These are phyloP conservation scores for Asteroscopus sphinx DNA, from an alignment of 2,888 invertebrate genomes.

Conservation along the genomic window DNA sequence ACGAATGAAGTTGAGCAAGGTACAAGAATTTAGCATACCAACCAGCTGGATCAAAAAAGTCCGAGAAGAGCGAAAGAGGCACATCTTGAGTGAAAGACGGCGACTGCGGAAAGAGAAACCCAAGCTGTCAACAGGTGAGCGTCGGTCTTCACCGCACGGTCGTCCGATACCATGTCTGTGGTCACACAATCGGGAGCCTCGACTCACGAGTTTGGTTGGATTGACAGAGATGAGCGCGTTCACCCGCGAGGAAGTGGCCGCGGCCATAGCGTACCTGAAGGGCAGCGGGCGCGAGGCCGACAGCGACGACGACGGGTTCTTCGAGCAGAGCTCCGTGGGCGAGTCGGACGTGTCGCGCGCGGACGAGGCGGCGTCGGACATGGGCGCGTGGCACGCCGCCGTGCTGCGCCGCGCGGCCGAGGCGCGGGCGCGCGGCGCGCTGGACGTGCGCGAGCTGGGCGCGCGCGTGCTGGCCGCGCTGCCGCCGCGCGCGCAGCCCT, in stretches of 20 bases:
- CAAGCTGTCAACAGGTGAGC: conserved; percentile 12
- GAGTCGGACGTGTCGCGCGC: conserved; percentile 65
- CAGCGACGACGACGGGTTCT: conserved; percentile 84
- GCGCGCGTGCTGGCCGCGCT: conserved; percentile 22
- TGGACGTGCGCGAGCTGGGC: conserved; percentile 55
- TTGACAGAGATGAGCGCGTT: conserved; percentile 67
- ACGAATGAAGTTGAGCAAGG: conserved; percentile 36
- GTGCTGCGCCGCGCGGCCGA: conserved; percentile 56
- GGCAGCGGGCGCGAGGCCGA: conserved; percentile 51
- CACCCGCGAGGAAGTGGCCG: conserved; percentile 54
- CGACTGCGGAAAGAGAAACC: conserved; percentile 32
- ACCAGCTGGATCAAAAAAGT: conserved; percentile 61
- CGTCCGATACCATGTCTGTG: too few relatives aligned
- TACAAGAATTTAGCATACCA: conserved; percentile 64
- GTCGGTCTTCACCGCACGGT: too few relatives aligned
- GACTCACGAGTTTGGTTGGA: not conserved
- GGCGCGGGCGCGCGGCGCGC: conserved; percentile 52
- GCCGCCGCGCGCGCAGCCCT: conserved; percentile 14
- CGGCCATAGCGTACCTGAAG: conserved; percentile 38
- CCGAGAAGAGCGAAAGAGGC: conserved; percentile 56
- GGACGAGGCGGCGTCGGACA: conserved; percentile 48
- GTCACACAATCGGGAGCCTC: too few relatives aligned
- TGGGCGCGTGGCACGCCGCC: conserved; percentile 57
- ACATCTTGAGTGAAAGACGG: conserved; percentile 52
- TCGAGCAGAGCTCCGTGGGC: conserved; percentile 78